Evolutionary conservation across 2,888 invertebrate genomes (phyloP).

Genomic region (Andrena fulva): DNA sequence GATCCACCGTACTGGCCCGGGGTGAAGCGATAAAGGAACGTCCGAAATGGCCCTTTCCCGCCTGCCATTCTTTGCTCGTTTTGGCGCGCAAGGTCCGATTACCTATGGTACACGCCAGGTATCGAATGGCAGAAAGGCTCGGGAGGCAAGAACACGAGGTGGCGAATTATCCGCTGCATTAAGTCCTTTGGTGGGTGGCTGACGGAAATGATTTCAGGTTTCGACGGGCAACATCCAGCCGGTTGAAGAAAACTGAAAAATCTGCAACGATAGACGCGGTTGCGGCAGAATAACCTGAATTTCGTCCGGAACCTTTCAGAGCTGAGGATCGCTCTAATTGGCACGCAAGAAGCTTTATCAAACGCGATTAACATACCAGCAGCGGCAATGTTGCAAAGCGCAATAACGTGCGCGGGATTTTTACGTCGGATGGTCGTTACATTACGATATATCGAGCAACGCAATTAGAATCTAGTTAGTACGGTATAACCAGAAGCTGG

Average conservation of each 20-base stretch:
- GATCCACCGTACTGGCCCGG: background rate
- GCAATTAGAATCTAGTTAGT: constrained; percentile 36
- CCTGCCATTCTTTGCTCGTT: constrained; percentile 20
- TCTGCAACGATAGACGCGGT: background rate
- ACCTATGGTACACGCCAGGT: constrained; percentile 67
- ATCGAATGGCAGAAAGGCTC: constrained; percentile 67
- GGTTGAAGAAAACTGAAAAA: background rate
- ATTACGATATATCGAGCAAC: constrained; percentile 35
- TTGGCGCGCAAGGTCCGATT: constrained; percentile 68
- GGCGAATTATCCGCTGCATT: constrained; percentile 60
- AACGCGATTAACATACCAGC: constrained; percentile 42
- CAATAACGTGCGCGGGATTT: constrained; percentile 48
- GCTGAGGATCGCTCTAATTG: background rate
- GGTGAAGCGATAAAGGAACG: constrained; percentile 22
- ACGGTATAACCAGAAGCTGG: constrained; percentile 27
- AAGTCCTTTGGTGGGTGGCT: constrained; percentile 26
- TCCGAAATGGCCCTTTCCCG: constrained; percentile 1
- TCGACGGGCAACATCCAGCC: background rate
- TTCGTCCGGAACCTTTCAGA: background rate
- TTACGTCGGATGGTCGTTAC: constrained; percentile 33
- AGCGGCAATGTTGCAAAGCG: constrained; percentile 35
- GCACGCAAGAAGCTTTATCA: constrained; percentile 19
- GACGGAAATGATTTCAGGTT: constrained; percentile 20
- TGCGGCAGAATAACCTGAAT: background rate
- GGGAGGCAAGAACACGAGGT: constrained; percentile 58